A percentile compares a stretch with the other conserved stretches of the same genome.
These are phyloP conservation scores for Peromyscus aztecus DNA, from an alignment of 2,797 vertebrate species.

Conservation along the genomic window DNA sequence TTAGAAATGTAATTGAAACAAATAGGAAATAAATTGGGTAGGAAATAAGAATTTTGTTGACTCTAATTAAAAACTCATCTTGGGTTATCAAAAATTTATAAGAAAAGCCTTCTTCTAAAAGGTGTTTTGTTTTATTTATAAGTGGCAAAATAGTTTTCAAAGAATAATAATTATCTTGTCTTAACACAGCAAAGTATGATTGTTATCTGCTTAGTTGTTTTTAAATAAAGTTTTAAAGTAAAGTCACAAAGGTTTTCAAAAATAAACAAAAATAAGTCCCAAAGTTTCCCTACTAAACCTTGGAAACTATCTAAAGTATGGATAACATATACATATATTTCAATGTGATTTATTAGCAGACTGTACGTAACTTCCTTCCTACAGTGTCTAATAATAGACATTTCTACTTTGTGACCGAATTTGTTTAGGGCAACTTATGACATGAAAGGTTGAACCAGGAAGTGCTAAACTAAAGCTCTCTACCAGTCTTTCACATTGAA, in stretches of 20 bases:
- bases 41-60: conserved; percentile 5
- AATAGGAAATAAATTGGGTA: neutral
- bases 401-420: neutral
- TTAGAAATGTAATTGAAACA: neutral
- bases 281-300: neutral
- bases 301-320: neutral
- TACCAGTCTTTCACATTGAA: neutral
- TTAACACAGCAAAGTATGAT: neutral
- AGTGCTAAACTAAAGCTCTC: neutral
- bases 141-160: conserved; percentile 21
- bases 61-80: conserved; percentile 67
- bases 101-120: conserved; percentile 78
- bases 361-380: neutral
- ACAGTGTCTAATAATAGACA: neutral
- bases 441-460: neutral
- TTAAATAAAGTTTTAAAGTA: conserved; percentile 6
- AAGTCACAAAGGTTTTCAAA: neutral
- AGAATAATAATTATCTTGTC: neutral
- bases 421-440: neutral
- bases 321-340: neutral
- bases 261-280: neutral
- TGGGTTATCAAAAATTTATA: conserved; percentile 72
- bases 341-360: neutral
- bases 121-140: conserved; percentile 77
- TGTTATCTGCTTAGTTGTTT: neutral